Percentiles rank a stretch among this genome's conserved stretches.
Conservation (phyloP, 2,888 invertebrate genomes). For the Trichogramma evanescens region DNA sequence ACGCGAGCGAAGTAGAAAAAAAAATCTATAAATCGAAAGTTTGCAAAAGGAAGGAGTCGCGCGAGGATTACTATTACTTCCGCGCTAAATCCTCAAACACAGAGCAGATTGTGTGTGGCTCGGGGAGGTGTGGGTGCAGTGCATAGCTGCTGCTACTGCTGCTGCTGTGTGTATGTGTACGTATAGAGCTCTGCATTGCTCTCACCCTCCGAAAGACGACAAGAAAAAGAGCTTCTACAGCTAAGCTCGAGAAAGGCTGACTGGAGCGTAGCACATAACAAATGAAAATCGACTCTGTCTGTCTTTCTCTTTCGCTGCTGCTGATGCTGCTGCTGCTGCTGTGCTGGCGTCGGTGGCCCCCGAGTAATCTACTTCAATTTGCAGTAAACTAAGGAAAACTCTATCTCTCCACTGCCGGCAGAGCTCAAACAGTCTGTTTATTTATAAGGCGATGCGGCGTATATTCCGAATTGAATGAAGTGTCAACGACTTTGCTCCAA, state of each 20-base stretch:
- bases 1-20: background rate
- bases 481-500: too few relatives aligned
- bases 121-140: too few relatives aligned
- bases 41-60: conserved; percentile 33
- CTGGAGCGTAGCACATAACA: background rate
- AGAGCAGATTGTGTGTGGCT: too few relatives aligned
- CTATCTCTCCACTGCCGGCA: background rate
- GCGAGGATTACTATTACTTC: conserved; percentile 42
- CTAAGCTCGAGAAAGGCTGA: background rate
- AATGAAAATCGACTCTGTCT: conserved; percentile 30
- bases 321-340: too few relatives aligned
- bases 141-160: too few relatives aligned
- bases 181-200: too few relatives aligned
- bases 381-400: conserved; percentile 35
- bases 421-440: background rate
- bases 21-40: background rate
- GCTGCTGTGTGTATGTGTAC: too few relatives aligned
- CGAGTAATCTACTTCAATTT: conserved; percentile 41
- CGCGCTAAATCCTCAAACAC: conserved; percentile 32
- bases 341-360: background rate
- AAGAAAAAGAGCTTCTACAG: background rate
- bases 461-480: too few relatives aligned
- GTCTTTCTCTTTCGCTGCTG: too few relatives aligned
- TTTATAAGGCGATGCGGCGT: too few relatives aligned
- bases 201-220: background rate